These are phyloP conservation scores for Drosophila eohydei DNA, from an alignment of 2,888 invertebrate species.

Conservation along the genomic window DNA sequence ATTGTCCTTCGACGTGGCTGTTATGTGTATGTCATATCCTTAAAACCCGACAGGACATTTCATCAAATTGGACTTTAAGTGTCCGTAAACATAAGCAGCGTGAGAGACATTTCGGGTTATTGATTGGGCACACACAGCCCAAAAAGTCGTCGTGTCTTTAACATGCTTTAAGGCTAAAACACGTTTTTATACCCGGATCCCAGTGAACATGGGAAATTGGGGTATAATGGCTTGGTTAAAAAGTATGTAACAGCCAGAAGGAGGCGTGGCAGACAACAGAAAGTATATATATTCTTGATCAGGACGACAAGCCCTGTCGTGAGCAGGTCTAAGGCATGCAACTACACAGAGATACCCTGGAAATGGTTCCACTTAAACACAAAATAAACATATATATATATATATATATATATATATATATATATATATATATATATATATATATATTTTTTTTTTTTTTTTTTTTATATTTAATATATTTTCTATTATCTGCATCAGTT, in stretches of 20 bases:
- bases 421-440: no score
- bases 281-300: no score
- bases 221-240: not conserved
- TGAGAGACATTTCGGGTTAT: slow-evolving; percentile 27
- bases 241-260: not conserved
- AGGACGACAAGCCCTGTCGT: no score
- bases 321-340: no score
- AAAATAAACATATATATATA: no score
- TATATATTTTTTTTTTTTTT: no score
- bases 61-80: slow-evolving; percentile 36
- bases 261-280: no score
- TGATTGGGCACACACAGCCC: slow-evolving; percentile 26
- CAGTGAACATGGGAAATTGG: not conserved
- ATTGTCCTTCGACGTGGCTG: slow-evolving; percentile 30
- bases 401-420: no score
- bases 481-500: no score
- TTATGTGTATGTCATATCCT: slow-evolving; percentile 18
- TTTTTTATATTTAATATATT: no score
- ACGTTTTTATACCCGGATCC: not conserved
- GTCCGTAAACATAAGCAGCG: slow-evolving; percentile 51
- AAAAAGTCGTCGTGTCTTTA: slow-evolving; percentile 3
- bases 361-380: no score
- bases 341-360: no score
- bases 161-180: slow-evolving; percentile 5
- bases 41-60: slow-evolving; percentile 29